Percentiles rank a stretch among this genome's conserved stretches.
Conservation (phyloP, 92 coral and sea anemone species). For the Scolanthus callimorphus region DNA sequence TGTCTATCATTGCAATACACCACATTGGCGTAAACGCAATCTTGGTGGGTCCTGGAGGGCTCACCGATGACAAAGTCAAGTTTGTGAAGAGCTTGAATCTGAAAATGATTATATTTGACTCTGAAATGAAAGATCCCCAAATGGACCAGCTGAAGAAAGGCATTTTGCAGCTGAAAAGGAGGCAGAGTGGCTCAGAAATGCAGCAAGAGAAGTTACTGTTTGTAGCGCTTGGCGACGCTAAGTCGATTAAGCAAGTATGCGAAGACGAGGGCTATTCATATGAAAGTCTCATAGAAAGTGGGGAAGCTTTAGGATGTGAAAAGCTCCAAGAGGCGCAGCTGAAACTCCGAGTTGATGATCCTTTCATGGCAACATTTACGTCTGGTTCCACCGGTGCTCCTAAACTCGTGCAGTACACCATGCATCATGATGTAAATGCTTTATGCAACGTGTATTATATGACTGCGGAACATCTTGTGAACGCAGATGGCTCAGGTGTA, state of each 20-base stretch:
- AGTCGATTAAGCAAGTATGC: neutral
- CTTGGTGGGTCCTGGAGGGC: slow-evolving; percentile 1
- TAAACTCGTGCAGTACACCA: too few species aligned
- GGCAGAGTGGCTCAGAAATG: neutral
- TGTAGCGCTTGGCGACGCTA: too few species aligned
- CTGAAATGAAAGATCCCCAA: neutral
- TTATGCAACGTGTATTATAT: too few species aligned
- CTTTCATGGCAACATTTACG: slow-evolving; percentile 5
- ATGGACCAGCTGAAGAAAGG: neutral
- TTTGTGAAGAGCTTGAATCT: neutral
- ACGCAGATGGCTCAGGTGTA: too few species aligned
- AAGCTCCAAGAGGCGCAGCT: slow-evolving; percentile 9
- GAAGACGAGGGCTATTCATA: neutral
- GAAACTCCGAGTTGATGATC: slow-evolving; percentile 17
- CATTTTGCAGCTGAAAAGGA: neutral
- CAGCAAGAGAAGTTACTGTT: neutral
- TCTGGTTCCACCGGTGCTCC: too few species aligned
- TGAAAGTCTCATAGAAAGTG: neutral
- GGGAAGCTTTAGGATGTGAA: neutral
- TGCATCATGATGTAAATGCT: too few species aligned
- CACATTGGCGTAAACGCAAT: neutral
- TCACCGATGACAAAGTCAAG: too few species aligned
- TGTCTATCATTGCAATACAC: neutral
- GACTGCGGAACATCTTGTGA: too few species aligned
- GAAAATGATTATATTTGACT: neutral